phyloP scores from a whole-genome alignment of 2,888 invertebrate species.

The Cantharis nigra region DNA sequence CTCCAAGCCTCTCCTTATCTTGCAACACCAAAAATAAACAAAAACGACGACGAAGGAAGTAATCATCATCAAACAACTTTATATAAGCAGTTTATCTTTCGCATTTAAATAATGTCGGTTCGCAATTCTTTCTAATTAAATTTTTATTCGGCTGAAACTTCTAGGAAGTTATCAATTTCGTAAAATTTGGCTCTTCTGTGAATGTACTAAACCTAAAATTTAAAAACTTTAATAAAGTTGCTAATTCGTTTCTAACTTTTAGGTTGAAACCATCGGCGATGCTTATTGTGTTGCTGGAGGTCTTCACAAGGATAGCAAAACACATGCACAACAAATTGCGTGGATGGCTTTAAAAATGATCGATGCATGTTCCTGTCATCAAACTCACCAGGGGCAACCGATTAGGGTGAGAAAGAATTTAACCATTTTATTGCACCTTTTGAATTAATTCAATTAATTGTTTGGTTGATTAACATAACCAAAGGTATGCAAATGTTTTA shows the following conservation, averaged over 20 bases:
- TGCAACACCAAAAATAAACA: not conserved
- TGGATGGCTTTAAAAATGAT: constrained; percentile 98
- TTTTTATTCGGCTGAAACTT: not conserved
- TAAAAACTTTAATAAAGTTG: not conserved
- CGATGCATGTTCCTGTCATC: constrained; percentile 82
- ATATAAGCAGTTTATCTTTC: not conserved
- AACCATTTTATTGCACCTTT: not conserved
- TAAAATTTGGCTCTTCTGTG: not conserved
- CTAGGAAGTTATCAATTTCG: not conserved
- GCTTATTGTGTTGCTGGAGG: constrained; percentile 96
- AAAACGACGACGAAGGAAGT: not conserved
- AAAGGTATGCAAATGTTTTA: not conserved
- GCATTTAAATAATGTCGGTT: not conserved
- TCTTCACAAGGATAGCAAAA: constrained; percentile 80
- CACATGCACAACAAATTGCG: constrained; percentile 92
- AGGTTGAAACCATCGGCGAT: constrained; percentile 96
- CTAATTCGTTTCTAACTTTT: constrained; percentile 28
- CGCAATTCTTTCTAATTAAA: not conserved
- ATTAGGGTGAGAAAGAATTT: constrained; percentile 69
- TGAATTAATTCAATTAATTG: not conserved
- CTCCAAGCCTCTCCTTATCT: not conserved
- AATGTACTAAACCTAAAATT: not conserved
- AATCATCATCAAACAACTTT: not conserved
- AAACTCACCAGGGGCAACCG: constrained; percentile 89
- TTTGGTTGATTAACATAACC: not conserved